Evolutionary conservation across 2,797 vertebrate genomes (phyloP).

Genomic region (Pseudomugil gertrudae): DNA sequence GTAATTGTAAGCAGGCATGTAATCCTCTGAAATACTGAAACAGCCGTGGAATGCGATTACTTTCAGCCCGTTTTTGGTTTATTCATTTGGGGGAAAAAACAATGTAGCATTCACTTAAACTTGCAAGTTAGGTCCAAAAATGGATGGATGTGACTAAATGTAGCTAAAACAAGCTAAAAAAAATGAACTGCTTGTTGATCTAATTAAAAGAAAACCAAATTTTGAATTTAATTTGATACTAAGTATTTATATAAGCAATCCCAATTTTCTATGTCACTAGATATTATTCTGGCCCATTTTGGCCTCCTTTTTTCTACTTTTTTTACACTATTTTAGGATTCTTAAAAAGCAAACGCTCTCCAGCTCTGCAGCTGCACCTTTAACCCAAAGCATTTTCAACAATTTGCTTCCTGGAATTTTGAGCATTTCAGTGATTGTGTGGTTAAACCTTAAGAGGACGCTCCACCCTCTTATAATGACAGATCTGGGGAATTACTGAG

Average conservation of each 20-base stretch:
- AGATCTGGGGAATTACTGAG: conserved; percentile 30
- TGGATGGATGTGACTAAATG: neutral
- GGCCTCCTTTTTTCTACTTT: neutral
- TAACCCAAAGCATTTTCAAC: neutral
- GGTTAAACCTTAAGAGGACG: conserved; percentile 20
- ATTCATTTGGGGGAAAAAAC: conserved; percentile 9
- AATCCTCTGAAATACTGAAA: conserved; percentile 33
- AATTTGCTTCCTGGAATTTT: neutral
- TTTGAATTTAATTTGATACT: neutral
- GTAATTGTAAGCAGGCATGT: conserved; percentile 29
- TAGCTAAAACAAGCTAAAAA: neutral
- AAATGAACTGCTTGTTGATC: neutral
- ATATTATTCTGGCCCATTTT: neutral
- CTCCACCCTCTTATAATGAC: conserved; percentile 44
- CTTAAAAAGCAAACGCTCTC: neutral
- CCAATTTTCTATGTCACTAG: neutral
- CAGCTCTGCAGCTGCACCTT: neutral
- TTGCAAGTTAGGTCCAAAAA: conserved; percentile 6
- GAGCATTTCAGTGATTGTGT: conserved; percentile 10
- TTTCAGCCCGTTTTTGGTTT: conserved; percentile 21
- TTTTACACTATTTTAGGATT: neutral
- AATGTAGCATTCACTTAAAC: conserved; percentile 8
- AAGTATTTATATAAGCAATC: neutral
- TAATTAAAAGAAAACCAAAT: neutral
- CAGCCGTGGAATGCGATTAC: conserved; percentile 38